Evolutionary conservation across 2,888 invertebrate genomes (phyloP).

Genomic region (Rotaria sp.): DNA sequence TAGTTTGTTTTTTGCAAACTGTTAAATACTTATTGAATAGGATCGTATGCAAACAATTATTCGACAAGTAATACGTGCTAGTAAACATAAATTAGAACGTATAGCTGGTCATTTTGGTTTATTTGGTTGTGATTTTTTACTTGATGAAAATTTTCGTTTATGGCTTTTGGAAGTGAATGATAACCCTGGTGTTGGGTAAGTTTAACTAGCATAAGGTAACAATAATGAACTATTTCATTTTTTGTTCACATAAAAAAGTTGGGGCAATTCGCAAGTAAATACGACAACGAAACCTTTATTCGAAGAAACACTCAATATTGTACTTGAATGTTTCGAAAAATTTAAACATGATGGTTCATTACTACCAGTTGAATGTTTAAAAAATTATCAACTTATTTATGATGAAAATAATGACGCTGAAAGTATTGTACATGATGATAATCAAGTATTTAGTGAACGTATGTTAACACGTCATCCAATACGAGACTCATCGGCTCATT

Average conservation of each 20-base stretch:
- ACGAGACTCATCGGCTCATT: not conserved
- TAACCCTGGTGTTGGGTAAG: constrained; percentile 25
- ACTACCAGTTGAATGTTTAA: not conserved
- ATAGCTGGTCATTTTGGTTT: not conserved
- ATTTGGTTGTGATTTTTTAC: constrained; percentile 19
- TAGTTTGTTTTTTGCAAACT: too few species aligned
- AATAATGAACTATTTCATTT: too few species aligned
- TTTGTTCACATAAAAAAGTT: not conserved
- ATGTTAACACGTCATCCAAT: not conserved
- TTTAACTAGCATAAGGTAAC: too few species aligned
- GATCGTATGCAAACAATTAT: constrained; percentile 13
- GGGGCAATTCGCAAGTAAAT: not conserved
- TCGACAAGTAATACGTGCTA: constrained; percentile 10
- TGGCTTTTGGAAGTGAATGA: constrained; percentile 18
- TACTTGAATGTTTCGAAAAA: not conserved
- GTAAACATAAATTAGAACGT: not conserved
- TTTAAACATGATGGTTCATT: not conserved
- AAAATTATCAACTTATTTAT: constrained; percentile 25
- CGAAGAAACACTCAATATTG: constrained; percentile 12
- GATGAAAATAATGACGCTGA: not conserved
- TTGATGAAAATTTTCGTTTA: constrained; percentile 14
- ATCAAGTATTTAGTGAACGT: not conserved
- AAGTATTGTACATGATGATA: not conserved
- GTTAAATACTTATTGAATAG: not conserved
- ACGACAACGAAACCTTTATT: constrained; percentile 8